Evolutionary conservation across 2,113 vertebrate genomes (phyloP), one percentile per base, ranked within the genome.

Genomic region (Ictalurus furcatus): DNA sequence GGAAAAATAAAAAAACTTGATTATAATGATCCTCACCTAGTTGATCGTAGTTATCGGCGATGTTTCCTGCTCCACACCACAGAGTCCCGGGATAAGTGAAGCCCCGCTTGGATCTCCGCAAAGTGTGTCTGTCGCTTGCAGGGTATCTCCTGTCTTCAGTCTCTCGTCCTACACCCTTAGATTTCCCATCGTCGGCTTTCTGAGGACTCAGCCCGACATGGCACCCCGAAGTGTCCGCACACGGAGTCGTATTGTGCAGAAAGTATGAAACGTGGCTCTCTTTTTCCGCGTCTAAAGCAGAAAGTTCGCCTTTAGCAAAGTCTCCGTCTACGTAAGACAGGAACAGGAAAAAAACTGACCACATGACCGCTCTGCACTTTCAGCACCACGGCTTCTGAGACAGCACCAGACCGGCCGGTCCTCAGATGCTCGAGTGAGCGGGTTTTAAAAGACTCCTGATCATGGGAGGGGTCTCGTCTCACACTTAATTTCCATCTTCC

Each of bases 61-160:
- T 97, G 94, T 96, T 96, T 0, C 97, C 97, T 0, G 96, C 96
- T 4, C 96, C 96, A 13, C 96, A 98, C 96, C 95, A 97, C 81
- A 97, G 94, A 0, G 96, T 96, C 40, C 97, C 97, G 0, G 95
- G 97, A 87, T 97, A 97, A 28, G 97, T 97, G 71, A 97, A 96
- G 78, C 96, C 96, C 6, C 96, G 95, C 91, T 95, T 97, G 86
- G 93, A 86, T 1, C 97, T 93, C 67, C 90, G 94, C 11, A 91
- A 86, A 34, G 30, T 86, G n/a, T 85, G 59, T 0, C 30, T 61
- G n/a, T 85, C 48, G 16, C 83, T 61, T 40, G 17, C 58, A 19
- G 63, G 1, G 63, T 21, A 1, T 21, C 8, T 56, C 12, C 28
- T 59, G 14, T 85, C 28, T 69, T 13, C 63, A 54, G 6, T 30